A percentile compares a stretch with the other conserved stretches of the same genome.
Evolutionary conservation across 2,888 invertebrate species (phyloP).

Genomic region (Aspidiotus rigidus): DNA sequence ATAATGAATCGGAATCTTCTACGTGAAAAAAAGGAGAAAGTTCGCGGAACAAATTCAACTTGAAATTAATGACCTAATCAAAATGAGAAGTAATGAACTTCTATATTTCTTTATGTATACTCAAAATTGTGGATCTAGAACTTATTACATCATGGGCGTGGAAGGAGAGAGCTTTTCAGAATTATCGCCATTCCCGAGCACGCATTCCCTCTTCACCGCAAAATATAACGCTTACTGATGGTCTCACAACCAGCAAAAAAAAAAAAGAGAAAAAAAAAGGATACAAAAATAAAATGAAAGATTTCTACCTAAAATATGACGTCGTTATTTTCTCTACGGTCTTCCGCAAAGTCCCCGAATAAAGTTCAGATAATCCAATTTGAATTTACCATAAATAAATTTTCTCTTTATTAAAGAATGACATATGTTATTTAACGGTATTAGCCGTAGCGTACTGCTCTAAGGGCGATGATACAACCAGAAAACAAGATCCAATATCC

Average conservation of each 20-base stretch:
- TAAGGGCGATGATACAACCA: slow-evolving; percentile 14
- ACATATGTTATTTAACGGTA: slow-evolving; percentile 27
- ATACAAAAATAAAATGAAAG: neutral
- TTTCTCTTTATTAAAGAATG: slow-evolving; percentile 29
- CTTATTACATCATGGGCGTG: no score
- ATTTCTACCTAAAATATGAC: neutral
- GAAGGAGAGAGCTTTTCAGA: no score
- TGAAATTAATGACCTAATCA: neutral
- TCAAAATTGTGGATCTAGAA: no score
- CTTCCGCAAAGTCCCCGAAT: neutral
- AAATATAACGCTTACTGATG: no score
- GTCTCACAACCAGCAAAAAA: neutral
- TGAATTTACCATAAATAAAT: slow-evolving; percentile 26
- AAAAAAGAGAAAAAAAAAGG: neutral
- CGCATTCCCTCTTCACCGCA: no score
- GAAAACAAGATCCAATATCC: slow-evolving; percentile 22
- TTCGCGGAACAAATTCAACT: no score
- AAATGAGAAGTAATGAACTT: neutral
- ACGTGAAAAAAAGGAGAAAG: no score
- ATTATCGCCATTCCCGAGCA: no score
- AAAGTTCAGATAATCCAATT: slow-evolving; percentile 22
- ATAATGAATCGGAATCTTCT: no score
- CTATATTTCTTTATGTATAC: no score
- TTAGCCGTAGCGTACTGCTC: slow-evolving; percentile 12
- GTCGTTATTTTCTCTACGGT: neutral